phyloP scores from a whole-genome alignment of 2,888 invertebrate genomes.

The Limulus polyphemus region DNA sequence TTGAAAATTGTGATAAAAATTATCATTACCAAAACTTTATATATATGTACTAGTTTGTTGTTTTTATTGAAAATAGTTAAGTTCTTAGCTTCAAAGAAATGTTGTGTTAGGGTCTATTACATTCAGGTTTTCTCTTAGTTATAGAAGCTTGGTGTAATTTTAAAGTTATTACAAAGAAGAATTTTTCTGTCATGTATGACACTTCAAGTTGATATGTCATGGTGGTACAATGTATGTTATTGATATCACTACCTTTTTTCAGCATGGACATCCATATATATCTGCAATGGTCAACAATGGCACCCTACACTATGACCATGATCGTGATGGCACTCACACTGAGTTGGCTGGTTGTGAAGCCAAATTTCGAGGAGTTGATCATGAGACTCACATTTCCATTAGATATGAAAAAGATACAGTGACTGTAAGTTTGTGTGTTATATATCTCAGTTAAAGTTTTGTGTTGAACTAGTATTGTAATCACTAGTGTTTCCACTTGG shows the following conservation, averaged over 20 bases:
- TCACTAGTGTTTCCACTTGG: not conserved
- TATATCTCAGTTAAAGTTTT: not conserved
- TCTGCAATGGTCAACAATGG: constrained; percentile 99
- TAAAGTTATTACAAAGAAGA: no score
- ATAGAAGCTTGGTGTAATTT: no score
- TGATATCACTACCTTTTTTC: constrained; percentile 24
- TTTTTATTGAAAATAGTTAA: no score
- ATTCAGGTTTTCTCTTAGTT: no score
- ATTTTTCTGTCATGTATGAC: no score
- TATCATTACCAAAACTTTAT: no score
- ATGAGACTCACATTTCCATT: constrained; percentile 80
- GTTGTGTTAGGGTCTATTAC: no score
- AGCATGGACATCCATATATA: constrained; percentile 97
- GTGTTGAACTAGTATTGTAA: not conserved
- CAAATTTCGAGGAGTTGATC: constrained; percentile 77
- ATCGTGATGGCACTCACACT: constrained; percentile 94
- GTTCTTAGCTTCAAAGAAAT: no score
- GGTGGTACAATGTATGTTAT: no score
- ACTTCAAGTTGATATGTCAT: no score
- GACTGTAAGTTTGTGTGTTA: constrained; percentile 37
- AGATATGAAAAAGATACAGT: constrained; percentile 81
- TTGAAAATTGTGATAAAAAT: no score
- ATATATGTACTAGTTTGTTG: no score
- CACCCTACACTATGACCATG: constrained; percentile 88
- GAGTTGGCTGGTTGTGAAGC: constrained; percentile 94